Evolutionary conservation across 2,888 invertebrate genomes (phyloP).

Genomic region (Cataglyphis rosenhaueri): DNA sequence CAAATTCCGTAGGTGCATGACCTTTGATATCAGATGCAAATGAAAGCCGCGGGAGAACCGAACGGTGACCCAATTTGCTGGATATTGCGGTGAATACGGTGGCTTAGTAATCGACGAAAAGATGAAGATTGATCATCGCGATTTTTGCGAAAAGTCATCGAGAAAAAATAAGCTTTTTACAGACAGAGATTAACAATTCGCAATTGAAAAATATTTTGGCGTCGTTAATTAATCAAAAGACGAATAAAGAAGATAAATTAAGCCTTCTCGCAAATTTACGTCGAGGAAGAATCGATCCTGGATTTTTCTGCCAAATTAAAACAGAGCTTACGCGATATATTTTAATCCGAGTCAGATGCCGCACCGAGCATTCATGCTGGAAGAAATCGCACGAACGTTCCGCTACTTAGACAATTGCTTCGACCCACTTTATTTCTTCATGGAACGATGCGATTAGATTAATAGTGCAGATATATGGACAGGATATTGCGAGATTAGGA

Average conservation of each 20-base stretch:
- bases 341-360: not conserved
- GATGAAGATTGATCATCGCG: conserved; percentile 45
- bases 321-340: not conserved
- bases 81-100: conserved; percentile 27
- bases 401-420: conserved; percentile 45
- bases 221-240: conserved; percentile 1
- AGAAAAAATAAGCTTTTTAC: not conserved
- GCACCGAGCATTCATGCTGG: not conserved
- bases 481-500: conserved; percentile 50
- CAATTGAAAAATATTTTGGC: conserved; percentile 20
- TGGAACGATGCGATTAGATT: conserved; percentile 51
- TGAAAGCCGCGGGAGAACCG: conserved; percentile 28
- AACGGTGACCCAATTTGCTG: conserved; percentile 33
- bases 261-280: not conserved
- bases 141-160: conserved; percentile 22
- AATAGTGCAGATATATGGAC: conserved; percentile 48
- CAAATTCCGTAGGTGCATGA: conserved; percentile 55
- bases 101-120: conserved; percentile 32
- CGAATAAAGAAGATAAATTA: not conserved
- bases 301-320: not conserved
- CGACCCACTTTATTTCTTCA: conserved; percentile 46
- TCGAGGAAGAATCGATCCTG: not conserved
- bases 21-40: conserved; percentile 59
- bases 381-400: conserved; percentile 39
- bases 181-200: conserved; percentile 5